phyloP scores from a whole-genome alignment of 2,888 invertebrate genomes.

The Amphimallon solstitiale region DNA sequence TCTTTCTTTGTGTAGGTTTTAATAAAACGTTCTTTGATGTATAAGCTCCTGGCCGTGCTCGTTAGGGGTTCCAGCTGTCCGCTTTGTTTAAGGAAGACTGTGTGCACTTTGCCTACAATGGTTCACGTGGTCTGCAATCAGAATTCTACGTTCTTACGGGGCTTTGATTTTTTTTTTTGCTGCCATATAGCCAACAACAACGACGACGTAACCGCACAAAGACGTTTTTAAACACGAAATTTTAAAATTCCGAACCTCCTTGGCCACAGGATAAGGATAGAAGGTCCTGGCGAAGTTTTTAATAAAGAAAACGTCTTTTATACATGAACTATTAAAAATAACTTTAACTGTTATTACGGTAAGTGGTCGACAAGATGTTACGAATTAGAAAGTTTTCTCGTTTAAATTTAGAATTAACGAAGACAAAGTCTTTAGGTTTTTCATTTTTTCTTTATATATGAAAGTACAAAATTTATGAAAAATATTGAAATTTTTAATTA shows the following conservation, averaged over 20 bases:
- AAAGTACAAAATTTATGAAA: no score
- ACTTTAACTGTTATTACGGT: conserved; percentile 31
- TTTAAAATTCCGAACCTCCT: conserved; percentile 15
- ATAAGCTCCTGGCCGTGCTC: conserved; percentile 55
- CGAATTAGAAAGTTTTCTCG: conserved; percentile 30
- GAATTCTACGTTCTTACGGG: conserved; percentile 43
- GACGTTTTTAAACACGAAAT: conserved; percentile 25
- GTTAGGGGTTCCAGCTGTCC: conserved; percentile 59
- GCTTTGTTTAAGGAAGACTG: conserved; percentile 58
- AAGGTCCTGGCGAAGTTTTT: background rate
- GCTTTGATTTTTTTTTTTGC: conserved; percentile 37
- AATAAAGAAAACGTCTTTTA: conserved; percentile 27
- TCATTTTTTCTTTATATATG: no score
- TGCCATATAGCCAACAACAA: conserved; percentile 2
- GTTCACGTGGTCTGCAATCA: conserved; percentile 58
- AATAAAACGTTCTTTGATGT: conserved; percentile 60
- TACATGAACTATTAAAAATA: conserved; percentile 30
- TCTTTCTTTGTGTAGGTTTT: conserved; percentile 57
- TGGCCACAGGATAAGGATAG: background rate
- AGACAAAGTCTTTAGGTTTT: background rate
- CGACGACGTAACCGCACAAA: conserved; percentile 3
- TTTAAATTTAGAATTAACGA: conserved; percentile 23
- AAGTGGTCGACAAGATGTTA: conserved; percentile 24
- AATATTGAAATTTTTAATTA: no score
- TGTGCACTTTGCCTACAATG: conserved; percentile 59